A percentile compares a stretch with the other conserved stretches of the same genome.
phyloP scores from a whole-genome alignment of 2,113 vertebrate species.

The Pica pica region DNA sequence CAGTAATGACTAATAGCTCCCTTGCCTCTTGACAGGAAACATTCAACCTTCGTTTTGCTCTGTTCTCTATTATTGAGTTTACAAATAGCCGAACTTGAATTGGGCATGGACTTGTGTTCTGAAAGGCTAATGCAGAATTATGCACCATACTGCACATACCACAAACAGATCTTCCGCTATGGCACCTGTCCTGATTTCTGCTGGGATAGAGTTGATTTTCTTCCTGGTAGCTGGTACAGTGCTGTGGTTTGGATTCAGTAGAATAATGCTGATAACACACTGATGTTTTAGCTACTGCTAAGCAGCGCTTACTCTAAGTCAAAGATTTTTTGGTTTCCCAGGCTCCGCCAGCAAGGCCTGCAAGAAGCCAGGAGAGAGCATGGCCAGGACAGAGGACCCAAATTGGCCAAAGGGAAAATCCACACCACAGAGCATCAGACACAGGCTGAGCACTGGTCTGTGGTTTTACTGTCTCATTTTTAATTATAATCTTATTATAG shows the following conservation, averaged over 20 bases:
- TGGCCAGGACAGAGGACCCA: accelerated
- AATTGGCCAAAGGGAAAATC: neutral
- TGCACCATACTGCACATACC: neutral
- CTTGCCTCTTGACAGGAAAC: neutral
- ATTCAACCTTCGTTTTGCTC: neutral
- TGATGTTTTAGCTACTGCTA: neutral
- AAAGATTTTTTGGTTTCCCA: neutral
- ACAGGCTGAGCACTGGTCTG: neutral
- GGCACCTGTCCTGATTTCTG: neutral
- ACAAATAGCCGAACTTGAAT: neutral
- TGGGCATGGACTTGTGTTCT: neutral
- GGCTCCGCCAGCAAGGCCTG: neutral
- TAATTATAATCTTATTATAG: neutral
- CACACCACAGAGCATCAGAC: no score
- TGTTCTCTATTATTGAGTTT: neutral
- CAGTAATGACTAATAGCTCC: neutral
- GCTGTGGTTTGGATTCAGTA: neutral
- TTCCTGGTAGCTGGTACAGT: neutral
- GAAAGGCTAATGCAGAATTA: neutral
- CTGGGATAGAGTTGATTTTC: neutral
- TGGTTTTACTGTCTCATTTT: neutral
- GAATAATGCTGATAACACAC: neutral
- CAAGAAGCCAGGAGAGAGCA: neutral
- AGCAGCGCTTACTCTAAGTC: neutral
- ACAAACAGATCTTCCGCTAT: neutral